Evolutionary conservation across 2,888 invertebrate species (phyloP).

Genomic region (Ophion costatus): DNA sequence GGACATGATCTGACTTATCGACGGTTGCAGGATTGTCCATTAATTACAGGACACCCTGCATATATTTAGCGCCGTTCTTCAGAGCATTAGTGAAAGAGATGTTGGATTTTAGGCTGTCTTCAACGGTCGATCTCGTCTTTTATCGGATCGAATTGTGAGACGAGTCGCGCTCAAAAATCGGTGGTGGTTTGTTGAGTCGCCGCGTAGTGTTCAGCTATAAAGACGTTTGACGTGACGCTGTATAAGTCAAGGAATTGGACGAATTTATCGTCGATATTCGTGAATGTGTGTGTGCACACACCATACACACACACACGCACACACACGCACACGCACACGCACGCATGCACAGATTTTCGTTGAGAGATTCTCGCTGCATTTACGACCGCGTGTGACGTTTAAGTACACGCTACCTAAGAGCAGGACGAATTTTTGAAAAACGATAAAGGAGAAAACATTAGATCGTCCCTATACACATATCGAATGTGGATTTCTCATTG

Average conservation of each 20-base stretch:
- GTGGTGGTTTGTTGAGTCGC: not conserved
- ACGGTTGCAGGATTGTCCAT: too few species aligned
- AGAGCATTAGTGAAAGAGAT: not conserved
- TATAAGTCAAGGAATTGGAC: not conserved
- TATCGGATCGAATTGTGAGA: slow-evolving; percentile 1
- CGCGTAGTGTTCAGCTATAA: slow-evolving; percentile 1
- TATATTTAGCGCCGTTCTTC: too few species aligned
- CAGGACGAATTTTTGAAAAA: not conserved
- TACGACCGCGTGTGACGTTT: not conserved
- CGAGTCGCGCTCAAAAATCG: not conserved
- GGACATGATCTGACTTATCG: too few species aligned
- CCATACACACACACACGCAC: too few species aligned
- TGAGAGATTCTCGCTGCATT: not conserved
- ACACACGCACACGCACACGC: too few species aligned
- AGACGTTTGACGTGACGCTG: not conserved
- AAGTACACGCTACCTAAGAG: not conserved
- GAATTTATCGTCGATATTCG: not conserved
- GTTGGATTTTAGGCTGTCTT: not conserved
- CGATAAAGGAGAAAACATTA: not conserved
- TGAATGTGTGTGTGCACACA: not conserved
- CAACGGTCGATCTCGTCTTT: slow-evolving; percentile 14
- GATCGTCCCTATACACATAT: not conserved
- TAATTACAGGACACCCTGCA: too few species aligned
- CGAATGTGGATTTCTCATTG: not conserved
- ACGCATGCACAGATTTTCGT: too few species aligned